Percentiles rank a stretch among this genome's conserved stretches.
phyloP scores from a whole-genome alignment of 2,113 vertebrate genomes.

The Cryptotis parvus region DNA sequence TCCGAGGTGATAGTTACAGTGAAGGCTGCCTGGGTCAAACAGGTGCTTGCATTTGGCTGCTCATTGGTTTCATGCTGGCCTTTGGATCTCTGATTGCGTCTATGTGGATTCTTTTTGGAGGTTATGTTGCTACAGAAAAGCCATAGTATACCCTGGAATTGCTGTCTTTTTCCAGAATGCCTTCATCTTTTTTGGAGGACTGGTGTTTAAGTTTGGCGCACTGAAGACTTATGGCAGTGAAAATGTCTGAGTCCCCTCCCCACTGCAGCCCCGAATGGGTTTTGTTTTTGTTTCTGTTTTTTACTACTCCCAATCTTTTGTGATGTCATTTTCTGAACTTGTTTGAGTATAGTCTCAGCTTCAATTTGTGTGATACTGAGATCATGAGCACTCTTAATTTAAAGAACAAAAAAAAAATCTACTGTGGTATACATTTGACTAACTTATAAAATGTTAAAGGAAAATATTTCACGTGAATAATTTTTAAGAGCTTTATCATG shows the following conservation, averaged over 20 bases:
- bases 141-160: conserved; percentile 94
- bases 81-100: conserved; percentile 98
- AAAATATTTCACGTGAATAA: conserved; percentile 37
- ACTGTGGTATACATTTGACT: conserved; percentile 52
- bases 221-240: conserved; percentile 98
- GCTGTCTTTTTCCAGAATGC: conserved; percentile 99
- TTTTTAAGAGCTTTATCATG: conserved; percentile 65
- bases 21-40: too few relatives aligned
- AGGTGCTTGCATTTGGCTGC: conserved; percentile 98
- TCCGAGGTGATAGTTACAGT: too few relatives aligned
- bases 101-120: conserved; percentile 99
- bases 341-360: conserved; percentile 53
- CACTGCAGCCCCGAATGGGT: not conserved
- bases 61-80: conserved; percentile 97
- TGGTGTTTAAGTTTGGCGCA: conserved; percentile 99
- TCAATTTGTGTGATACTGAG: conserved; percentile 63
- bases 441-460: conserved; percentile 35
- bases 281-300: conserved; percentile 44
- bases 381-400: conserved; percentile 58
- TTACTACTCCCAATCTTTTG: conserved; percentile 74
- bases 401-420: not conserved
- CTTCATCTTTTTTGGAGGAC: conserved; percentile 99
- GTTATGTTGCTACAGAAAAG: conserved; percentile 93
- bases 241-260: accelerated
- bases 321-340: conserved; percentile 84